Evolutionary conservation across 1,140 invertebrate genomes (phyloP).

Genomic region (Rhynchophorus ferrugineus): DNA sequence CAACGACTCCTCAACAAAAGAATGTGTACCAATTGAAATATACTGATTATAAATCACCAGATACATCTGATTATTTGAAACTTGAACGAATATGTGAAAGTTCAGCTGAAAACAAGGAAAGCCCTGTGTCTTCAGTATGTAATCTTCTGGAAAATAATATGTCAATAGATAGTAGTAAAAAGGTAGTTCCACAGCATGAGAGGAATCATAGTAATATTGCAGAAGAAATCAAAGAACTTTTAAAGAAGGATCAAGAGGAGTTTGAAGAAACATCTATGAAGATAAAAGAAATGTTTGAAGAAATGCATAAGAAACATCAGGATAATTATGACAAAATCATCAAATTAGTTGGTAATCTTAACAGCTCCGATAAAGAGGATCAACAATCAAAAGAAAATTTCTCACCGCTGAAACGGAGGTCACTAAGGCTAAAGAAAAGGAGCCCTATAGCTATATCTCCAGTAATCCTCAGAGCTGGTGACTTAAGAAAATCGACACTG

Average conservation of each 20-base stretch:
- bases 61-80: background rate
- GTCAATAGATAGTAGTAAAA: slow-evolving; percentile 3
- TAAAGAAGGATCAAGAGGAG: slow-evolving; percentile 1
- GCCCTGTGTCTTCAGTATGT: slow-evolving; percentile 8
- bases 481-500: slow-evolving; percentile 3
- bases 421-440: background rate
- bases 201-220: background rate
- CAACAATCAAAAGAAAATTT: background rate
- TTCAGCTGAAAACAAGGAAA: background rate
- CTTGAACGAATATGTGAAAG: background rate
- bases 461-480: slow-evolving; percentile 1
- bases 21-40: background rate
- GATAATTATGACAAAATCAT: background rate
- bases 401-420: background rate
- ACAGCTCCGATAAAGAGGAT: background rate
- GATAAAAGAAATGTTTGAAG: slow-evolving; percentile 1
- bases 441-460: background rate
- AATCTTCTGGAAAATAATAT: slow-evolving; percentile 5
- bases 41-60: background rate
- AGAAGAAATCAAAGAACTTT: background rate
- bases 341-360: background rate
- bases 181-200: background rate
- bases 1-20: background rate
- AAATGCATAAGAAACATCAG: background rate
- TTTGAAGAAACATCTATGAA: background rate